These are phyloP conservation scores for Gobio occitaniae DNA, from an alignment of 2,797 vertebrate genomes.

Conservation along the genomic window DNA sequence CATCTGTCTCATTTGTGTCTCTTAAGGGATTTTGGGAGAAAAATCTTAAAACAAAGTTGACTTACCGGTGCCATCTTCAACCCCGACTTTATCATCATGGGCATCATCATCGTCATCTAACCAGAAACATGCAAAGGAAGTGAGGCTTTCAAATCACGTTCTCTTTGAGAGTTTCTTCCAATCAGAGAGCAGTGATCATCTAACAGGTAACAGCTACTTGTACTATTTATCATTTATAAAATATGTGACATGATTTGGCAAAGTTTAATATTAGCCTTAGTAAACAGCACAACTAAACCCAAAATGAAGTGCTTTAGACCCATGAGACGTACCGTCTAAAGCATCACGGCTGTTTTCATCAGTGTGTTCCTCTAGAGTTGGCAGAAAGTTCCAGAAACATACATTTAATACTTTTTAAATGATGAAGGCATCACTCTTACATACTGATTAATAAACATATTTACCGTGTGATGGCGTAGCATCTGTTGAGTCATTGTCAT, in stretches of 20 bases:
- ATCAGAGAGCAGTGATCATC: background rate
- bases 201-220: background rate
- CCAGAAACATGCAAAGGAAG: background rate
- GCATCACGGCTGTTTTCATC: constrained; percentile 47
- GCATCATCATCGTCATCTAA: constrained; percentile 44
- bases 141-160: background rate
- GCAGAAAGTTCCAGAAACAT: background rate
- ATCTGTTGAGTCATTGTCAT: constrained; percentile 49
- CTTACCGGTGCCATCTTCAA: constrained; percentile 50
- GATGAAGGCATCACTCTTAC: background rate
- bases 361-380: constrained; percentile 44
- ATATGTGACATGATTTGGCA: background rate
- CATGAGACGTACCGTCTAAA: background rate
- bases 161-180: background rate
- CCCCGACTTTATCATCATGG: constrained; percentile 16
- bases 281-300: background rate
- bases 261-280: background rate
- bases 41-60: background rate
- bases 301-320: background rate
- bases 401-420: background rate
- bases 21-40: background rate
- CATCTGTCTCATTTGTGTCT: background rate
- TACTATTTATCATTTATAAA: background rate
- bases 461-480: constrained; percentile 50
- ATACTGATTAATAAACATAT: background rate